Percentiles rank a stretch among this genome's conserved stretches.
phyloP scores from a whole-genome alignment of 2,888 invertebrate species.

The Camponotus fellah region DNA sequence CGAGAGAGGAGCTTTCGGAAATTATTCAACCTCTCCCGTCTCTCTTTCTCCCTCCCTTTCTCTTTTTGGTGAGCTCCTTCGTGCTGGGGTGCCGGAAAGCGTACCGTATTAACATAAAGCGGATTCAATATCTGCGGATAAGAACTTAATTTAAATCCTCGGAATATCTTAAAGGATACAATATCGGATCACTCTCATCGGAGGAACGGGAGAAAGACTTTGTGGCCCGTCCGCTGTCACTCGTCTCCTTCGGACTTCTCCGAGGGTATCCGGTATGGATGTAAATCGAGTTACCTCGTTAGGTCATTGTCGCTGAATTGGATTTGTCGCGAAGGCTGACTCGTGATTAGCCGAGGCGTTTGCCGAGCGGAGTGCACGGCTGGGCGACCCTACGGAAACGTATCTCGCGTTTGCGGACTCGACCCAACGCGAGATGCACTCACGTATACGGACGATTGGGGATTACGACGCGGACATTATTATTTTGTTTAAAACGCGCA shows the following conservation, averaged over 20 bases:
- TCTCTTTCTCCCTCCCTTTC: constrained; percentile 7
- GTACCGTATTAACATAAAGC: constrained; percentile 81
- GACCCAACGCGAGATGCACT: neutral
- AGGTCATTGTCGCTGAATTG: constrained; percentile 72
- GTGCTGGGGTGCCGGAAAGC: constrained; percentile 61
- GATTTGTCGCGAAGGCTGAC: constrained; percentile 68
- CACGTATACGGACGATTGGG: neutral
- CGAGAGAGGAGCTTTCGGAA: constrained; percentile 65
- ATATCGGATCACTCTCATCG: constrained; percentile 73
- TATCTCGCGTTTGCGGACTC: constrained; percentile 10
- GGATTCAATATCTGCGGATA: constrained; percentile 80
- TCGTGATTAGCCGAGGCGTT: constrained; percentile 66
- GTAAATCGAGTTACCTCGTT: constrained; percentile 78
- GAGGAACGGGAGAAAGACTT: constrained; percentile 38
- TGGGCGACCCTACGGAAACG: constrained; percentile 55
- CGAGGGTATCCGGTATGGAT: constrained; percentile 69
- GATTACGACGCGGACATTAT: constrained; percentile 39
- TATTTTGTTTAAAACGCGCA: constrained; percentile 42
- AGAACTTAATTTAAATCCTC: constrained; percentile 81
- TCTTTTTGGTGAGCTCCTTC: constrained; percentile 39
- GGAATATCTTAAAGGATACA: constrained; percentile 80
- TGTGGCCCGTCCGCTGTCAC: constrained; percentile 43
- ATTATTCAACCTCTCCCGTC: constrained; percentile 68
- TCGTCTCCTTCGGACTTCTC: constrained; percentile 50
- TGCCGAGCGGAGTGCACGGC: constrained; percentile 27